A percentile compares a stretch with the other conserved stretches of the same genome.
phyloP scores from a whole-genome alignment of 2,888 invertebrate species.

The Netelia fuscicornis region DNA sequence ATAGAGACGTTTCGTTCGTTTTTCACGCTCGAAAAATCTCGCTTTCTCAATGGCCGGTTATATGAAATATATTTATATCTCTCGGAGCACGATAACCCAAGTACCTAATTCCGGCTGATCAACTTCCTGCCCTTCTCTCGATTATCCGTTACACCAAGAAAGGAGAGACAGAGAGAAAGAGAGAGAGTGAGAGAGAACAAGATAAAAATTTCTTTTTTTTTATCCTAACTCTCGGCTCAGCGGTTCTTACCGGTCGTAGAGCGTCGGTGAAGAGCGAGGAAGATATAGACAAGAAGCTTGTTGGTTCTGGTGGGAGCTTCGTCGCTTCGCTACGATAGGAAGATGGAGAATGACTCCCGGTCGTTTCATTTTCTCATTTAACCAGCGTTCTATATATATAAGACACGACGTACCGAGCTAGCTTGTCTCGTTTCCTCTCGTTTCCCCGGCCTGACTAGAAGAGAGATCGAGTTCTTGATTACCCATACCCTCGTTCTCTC shows the following conservation, averaged over 20 bases:
- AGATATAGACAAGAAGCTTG: slow-evolving; percentile 38
- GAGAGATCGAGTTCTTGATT: slow-evolving; percentile 67
- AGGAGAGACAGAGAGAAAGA: slow-evolving; percentile 2
- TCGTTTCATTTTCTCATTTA: slow-evolving; percentile 65
- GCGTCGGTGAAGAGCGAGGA: not conserved
- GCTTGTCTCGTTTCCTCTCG: slow-evolving; percentile 35
- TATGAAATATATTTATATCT: not conserved
- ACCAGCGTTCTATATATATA: slow-evolving; percentile 34
- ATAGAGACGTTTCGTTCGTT: not conserved
- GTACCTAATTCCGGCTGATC: slow-evolving; percentile 55
- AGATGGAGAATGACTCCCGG: slow-evolving; percentile 47
- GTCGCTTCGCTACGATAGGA: slow-evolving; percentile 51
- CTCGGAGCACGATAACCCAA: slow-evolving; percentile 46
- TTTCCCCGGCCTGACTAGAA: slow-evolving; percentile 30
- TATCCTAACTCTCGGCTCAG: slow-evolving; percentile 10
- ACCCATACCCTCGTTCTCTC: slow-evolving; percentile 28
- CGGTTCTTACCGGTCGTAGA: slow-evolving; percentile 26
- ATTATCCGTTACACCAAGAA: slow-evolving; percentile 41
- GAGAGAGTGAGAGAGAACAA: slow-evolving; percentile 3
- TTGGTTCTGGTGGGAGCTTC: slow-evolving; percentile 41
- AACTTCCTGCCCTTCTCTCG: slow-evolving; percentile 32
- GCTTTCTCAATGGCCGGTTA: not conserved
- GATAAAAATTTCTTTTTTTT: slow-evolving; percentile 30
- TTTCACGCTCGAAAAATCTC: not conserved
- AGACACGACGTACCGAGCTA: not conserved